Evolutionary conservation across 2,888 invertebrate genomes (phyloP).

Genomic region (Mechanitis mazaeus): DNA sequence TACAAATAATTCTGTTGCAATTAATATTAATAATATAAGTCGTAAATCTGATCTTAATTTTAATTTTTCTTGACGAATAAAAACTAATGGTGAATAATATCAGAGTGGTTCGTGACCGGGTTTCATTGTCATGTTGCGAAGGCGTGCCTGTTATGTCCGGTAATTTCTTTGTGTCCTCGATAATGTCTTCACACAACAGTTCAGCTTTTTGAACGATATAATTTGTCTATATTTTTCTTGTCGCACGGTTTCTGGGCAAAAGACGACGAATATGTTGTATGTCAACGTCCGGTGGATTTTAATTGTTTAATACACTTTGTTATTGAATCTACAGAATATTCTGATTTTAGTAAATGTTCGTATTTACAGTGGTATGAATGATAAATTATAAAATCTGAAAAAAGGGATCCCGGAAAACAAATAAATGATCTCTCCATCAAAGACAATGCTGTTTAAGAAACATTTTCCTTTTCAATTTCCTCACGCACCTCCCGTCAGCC

Average conservation of each 20-base stretch:
- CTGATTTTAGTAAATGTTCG: no score
- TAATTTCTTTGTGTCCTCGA: slow-evolving; percentile 35
- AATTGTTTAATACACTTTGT: no score
- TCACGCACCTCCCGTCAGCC: slow-evolving; percentile 70
- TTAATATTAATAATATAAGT: no score
- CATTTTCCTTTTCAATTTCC: slow-evolving; percentile 69
- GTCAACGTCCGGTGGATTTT: no score
- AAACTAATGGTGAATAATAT: slow-evolving; percentile 32
- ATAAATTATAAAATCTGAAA: no score
- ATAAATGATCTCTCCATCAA: slow-evolving; percentile 44
- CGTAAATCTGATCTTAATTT: slow-evolving; percentile 11
- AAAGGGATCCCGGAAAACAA: slow-evolving; percentile 29
- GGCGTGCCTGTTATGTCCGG: slow-evolving; percentile 34
- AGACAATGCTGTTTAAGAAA: slow-evolving; percentile 60
- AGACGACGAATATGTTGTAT: not conserved
- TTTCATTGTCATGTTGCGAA: slow-evolving; percentile 36
- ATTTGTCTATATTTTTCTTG: slow-evolving; percentile 13
- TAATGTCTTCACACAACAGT: slow-evolving; percentile 18
- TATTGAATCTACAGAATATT: no score
- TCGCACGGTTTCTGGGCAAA: slow-evolving; percentile 7
- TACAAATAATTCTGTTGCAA: no score
- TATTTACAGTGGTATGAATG: no score
- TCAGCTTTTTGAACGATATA: slow-evolving; percentile 18
- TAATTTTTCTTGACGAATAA: slow-evolving; percentile 11
- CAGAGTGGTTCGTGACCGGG: slow-evolving; percentile 36